Percentiles rank a stretch among this genome's conserved stretches.
These are phyloP conservation scores for Gobiocypris rarus DNA, from an alignment of 2,113 vertebrate genomes.

Conservation along the genomic window DNA sequence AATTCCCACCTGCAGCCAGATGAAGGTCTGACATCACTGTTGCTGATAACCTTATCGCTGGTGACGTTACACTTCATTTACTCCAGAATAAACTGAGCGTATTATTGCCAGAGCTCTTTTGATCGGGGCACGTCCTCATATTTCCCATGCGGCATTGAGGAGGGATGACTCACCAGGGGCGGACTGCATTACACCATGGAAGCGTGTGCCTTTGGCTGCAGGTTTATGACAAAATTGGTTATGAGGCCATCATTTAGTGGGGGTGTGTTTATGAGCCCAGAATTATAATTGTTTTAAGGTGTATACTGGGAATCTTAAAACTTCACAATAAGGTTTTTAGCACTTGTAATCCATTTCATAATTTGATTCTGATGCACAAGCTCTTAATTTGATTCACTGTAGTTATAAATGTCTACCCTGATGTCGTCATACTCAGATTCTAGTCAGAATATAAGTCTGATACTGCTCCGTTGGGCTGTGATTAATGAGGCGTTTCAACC, in stretches of 20 bases:
- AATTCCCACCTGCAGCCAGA: conserved; percentile 41
- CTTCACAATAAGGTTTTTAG: neutral
- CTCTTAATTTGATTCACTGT: neutral
- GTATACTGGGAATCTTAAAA: neutral
- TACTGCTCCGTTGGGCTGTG: no score
- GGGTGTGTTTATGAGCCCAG: neutral
- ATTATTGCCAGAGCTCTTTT: conserved; percentile 38
- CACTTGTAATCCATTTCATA: neutral
- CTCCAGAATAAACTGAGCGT: conserved; percentile 32
- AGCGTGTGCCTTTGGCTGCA: neutral
- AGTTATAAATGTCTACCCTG: neutral
- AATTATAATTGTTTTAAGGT: neutral
- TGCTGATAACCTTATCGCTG: conserved; percentile 32
- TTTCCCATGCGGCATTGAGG: conserved; percentile 26
- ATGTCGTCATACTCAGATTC: no score
- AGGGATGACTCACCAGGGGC: conserved; percentile 44
- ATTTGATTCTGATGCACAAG: neutral
- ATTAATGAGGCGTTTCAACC: no score
- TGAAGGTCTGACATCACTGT: conserved; percentile 42
- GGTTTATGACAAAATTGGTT: neutral
- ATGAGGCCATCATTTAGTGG: neutral
- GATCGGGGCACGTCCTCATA: conserved; percentile 17
- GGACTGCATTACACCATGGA: conserved; percentile 37
- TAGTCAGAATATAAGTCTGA: no score
- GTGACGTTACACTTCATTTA: conserved; percentile 42